These are phyloP conservation scores for Cheilosia vulpina DNA, from an alignment of 2,888 invertebrate species.

Conservation along the genomic window DNA sequence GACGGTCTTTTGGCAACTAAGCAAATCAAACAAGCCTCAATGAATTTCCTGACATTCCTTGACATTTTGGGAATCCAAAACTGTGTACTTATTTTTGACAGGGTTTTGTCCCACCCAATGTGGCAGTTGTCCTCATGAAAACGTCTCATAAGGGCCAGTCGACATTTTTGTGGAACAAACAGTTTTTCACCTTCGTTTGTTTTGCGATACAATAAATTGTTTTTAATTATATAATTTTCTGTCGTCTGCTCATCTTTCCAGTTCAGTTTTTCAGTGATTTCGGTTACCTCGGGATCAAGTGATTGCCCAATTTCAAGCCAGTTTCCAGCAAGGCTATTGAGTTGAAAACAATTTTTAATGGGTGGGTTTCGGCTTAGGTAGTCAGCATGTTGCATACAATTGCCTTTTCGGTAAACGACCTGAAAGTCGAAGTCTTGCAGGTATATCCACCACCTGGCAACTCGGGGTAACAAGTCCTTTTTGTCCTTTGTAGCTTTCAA, in stretches of 20 bases:
- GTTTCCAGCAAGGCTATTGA: slow-evolving; percentile 28
- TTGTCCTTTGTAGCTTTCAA: slow-evolving; percentile 32
- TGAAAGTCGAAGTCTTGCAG: slow-evolving; percentile 49
- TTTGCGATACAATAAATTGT: slow-evolving; percentile 10
- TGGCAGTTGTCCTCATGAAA: slow-evolving; percentile 68
- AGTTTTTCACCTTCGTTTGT: slow-evolving; percentile 19
- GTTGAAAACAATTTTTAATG: slow-evolving; percentile 3
- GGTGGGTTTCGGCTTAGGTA: slow-evolving; percentile 48
- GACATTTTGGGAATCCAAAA: slow-evolving; percentile 66
- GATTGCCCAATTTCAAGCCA: slow-evolving; percentile 27
- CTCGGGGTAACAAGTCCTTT: slow-evolving; percentile 34
- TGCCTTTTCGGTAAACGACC: slow-evolving; percentile 38
- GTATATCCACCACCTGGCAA: slow-evolving; percentile 60
- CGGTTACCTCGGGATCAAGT: background rate
- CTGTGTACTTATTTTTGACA: slow-evolving; percentile 51
- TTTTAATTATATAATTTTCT: slow-evolving; percentile 2
- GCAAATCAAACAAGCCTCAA: slow-evolving; percentile 49
- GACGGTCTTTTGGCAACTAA: slow-evolving; percentile 60
- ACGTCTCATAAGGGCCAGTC: slow-evolving; percentile 32
- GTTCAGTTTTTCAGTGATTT: slow-evolving; percentile 25
- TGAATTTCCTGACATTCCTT: slow-evolving; percentile 62
- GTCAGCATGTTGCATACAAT: slow-evolving; percentile 40
- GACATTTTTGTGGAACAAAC: slow-evolving; percentile 28
- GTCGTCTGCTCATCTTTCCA: background rate
- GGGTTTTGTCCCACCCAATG: slow-evolving; percentile 66